phyloP scores from a whole-genome alignment of 2,113 vertebrate genomes.

The Progne subis region DNA sequence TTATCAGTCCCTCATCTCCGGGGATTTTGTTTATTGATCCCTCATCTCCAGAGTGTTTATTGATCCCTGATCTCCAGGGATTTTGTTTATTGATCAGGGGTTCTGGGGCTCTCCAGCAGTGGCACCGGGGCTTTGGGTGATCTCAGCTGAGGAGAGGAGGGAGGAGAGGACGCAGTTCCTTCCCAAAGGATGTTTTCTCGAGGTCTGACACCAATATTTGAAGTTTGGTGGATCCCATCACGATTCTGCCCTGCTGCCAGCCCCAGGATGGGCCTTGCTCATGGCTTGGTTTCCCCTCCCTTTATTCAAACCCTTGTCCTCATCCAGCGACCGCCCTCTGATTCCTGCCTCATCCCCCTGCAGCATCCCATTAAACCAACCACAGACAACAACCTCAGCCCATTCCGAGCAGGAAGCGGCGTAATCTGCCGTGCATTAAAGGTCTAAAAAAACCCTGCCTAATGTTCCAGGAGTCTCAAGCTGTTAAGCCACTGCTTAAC shows the following conservation, averaged over 20 bases:
- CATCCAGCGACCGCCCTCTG: not conserved
- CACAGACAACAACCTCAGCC: slow-evolving; percentile 15
- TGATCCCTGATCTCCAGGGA: too few species aligned
- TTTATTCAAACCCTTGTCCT: not conserved
- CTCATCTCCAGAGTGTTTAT: too few species aligned
- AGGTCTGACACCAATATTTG: not conserved
- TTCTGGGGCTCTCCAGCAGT: not conserved
- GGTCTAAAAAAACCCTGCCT: slow-evolving; percentile 13
- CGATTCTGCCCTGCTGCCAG: accelerated
- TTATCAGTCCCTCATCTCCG: too few species aligned
- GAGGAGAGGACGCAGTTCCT: not conserved
- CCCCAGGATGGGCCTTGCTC: not conserved
- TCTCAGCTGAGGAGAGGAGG: not conserved
- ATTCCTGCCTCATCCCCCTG: slow-evolving; percentile 6
- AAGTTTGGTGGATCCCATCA: not conserved
- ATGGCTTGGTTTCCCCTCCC: not conserved
- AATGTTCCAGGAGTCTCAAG: slow-evolving; percentile 44
- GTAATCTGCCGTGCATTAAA: slow-evolving; percentile 13
- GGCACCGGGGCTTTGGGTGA: not conserved
- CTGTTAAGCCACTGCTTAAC: slow-evolving; percentile 54
- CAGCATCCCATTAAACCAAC: slow-evolving; percentile 11
- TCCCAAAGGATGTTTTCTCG: not conserved
- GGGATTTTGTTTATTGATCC: too few species aligned
- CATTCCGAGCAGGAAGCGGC: slow-evolving; percentile 30
- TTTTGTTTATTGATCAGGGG: not conserved